phyloP scores from a whole-genome alignment of 2,113 vertebrate species.

The Alligator sinensis region DNA sequence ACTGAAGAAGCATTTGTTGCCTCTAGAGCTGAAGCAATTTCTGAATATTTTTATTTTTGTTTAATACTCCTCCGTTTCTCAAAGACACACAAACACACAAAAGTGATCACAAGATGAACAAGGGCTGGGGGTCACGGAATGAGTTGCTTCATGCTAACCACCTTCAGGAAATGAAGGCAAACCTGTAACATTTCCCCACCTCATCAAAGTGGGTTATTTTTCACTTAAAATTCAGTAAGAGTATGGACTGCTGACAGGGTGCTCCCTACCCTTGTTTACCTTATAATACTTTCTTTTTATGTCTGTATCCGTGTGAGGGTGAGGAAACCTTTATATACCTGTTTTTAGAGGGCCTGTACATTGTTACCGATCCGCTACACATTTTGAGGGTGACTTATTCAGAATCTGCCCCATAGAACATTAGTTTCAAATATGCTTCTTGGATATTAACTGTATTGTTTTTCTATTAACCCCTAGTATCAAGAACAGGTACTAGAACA shows the following conservation, averaged over 20 bases:
- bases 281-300: too few species aligned
- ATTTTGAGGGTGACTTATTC: background rate
- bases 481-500: background rate
- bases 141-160: too few species aligned
- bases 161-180: too few species aligned
- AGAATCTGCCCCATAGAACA: background rate
- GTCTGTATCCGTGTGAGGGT: background rate
- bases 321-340: background rate
- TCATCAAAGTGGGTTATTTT: too few species aligned
- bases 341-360: background rate
- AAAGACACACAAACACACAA: background rate
- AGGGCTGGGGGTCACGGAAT: too few species aligned
- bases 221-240: too few species aligned
- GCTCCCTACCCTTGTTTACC: too few species aligned
- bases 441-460: background rate
- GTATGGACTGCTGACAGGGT: too few species aligned
- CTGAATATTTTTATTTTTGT: background rate
- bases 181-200: too few species aligned
- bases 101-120: too few species aligned
- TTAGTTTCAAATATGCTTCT: background rate
- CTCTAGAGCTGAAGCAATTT: background rate
- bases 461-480: background rate
- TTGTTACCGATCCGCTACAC: background rate
- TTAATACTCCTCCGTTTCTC: background rate
- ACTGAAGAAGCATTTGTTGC: background rate